Evolutionary conservation across 1,140 invertebrate species (phyloP), one percentile per base, ranked within the genome.

Genomic region (Ooceraea biroi): DNA sequence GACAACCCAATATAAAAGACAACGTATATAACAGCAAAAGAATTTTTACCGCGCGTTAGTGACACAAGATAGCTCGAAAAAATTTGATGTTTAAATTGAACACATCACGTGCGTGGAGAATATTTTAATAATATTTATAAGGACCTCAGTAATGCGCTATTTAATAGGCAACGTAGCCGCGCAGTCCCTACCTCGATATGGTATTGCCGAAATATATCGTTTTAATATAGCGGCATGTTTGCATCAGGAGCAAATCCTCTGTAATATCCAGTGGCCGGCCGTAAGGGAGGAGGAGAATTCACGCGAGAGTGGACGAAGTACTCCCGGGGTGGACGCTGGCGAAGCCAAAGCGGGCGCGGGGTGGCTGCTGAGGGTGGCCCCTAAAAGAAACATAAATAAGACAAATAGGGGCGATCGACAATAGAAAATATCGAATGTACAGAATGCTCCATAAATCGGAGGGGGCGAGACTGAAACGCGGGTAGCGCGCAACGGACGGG

Each of bases 321-420:
- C 80, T 89, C 90, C 83, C 30, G 58, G 84, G 86, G 90, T 92
- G 92, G 92, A 91, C 90, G 87, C 68, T 84, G 89, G 90, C 90
- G 92, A 90, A 92, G 89, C 83, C 87, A 85, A 85, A 65, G 90
- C 87, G 57, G 57, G 71, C 58, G 69, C 4, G 41, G 87, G 85
- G 72, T 58, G 83, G 76, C 36, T 52, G 41, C 19, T 41, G 83
- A 82, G 83, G 83, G 69, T 85, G 90, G 85, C 90, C 91, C 91
- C 92, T 93, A 93, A 94, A 93, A 94, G 92, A 94, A 94, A 94
- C 93, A 94, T 94, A 94, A 94, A 94, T 94, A 94, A 94, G 92
- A 93, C 92, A 93, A 94, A 94, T 93, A 93, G 93, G 77, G 91
- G 89, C 92, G 91, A 94, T 93, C 91, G 92, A 93, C 93, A 93